Percentiles rank a stretch among this genome's conserved stretches.
Conservation (phyloP, 1,140 invertebrate species). For the Drosophila parvula region DNA sequence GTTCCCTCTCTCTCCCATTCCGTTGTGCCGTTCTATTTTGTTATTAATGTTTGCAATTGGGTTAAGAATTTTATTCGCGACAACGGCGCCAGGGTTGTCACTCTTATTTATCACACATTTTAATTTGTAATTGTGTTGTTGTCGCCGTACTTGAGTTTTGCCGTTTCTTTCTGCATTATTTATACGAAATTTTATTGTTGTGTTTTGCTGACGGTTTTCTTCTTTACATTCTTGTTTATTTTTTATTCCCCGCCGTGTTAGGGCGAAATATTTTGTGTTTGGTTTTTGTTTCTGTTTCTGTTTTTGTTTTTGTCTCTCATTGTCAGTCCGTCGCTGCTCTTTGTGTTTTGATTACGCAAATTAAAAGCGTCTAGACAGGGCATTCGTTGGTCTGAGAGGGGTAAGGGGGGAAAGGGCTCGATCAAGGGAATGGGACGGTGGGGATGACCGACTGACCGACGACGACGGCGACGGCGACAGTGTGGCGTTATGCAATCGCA, state of each 20-base stretch:
- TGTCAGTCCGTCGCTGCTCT: slow-evolving; percentile 66
- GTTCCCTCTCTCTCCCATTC: background rate
- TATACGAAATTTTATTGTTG: slow-evolving; percentile 60
- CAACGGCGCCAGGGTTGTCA: slow-evolving; percentile 15
- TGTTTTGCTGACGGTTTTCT: slow-evolving; percentile 49
- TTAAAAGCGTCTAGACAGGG: slow-evolving; percentile 74
- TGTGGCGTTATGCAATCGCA: slow-evolving; percentile 26
- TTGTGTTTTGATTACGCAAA: slow-evolving; percentile 80
- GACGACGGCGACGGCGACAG: background rate
- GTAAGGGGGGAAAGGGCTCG: slow-evolving; percentile 17
- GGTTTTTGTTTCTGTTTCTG: slow-evolving; percentile 35
- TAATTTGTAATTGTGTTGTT: slow-evolving; percentile 64
- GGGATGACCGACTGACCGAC: slow-evolving; percentile 37
- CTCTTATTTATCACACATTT: slow-evolving; percentile 49
- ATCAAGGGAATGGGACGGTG: background rate
- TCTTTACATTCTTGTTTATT: slow-evolving; percentile 31
- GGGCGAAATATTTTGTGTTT: slow-evolving; percentile 50
- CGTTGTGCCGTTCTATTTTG: slow-evolving; percentile 37
- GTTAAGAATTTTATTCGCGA: slow-evolving; percentile 53
- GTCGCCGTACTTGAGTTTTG: slow-evolving; percentile 46
- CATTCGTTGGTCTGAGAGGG: slow-evolving; percentile 18
- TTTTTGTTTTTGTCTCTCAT: slow-evolving; percentile 70
- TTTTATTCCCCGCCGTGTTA: slow-evolving; percentile 48
- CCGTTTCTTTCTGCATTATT: slow-evolving; percentile 64
- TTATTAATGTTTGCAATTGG: slow-evolving; percentile 68